A percentile compares a stretch with the other conserved stretches of the same genome.
phyloP scores from a whole-genome alignment of 92 coral and sea anemone species.

The Epizoanthus illoricatus region DNA sequence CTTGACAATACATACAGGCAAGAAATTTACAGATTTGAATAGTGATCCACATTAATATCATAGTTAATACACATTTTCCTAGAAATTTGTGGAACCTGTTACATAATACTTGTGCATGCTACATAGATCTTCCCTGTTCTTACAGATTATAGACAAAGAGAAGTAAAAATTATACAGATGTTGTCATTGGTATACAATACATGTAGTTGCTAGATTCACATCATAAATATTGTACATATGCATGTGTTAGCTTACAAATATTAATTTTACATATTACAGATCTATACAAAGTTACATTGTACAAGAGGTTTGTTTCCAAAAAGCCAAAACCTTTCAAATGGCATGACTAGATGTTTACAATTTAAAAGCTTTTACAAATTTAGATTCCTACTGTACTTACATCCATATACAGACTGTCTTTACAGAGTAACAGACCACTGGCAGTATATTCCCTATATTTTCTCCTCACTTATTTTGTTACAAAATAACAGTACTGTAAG shows the following conservation, averaged over 20 bases:
- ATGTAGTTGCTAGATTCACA: too few relatives aligned
- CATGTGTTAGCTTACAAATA: not conserved
- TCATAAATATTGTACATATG: not conserved
- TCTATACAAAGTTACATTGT: too few relatives aligned
- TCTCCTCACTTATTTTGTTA: slow-evolving; percentile 28
- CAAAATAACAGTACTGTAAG: not conserved
- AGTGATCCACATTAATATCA: not conserved
- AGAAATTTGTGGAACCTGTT: not conserved
- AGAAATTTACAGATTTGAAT: not conserved
- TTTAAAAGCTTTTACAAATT: not conserved
- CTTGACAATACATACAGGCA: slow-evolving; percentile 2
- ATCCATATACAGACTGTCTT: not conserved
- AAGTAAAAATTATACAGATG: too few relatives aligned
- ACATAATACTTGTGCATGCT: not conserved
- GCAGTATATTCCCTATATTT: too few relatives aligned
- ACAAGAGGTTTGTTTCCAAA: not conserved
- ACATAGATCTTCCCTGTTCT: too few relatives aligned
- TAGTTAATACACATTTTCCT: not conserved
- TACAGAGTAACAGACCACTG: too few relatives aligned
- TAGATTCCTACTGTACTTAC: not conserved
- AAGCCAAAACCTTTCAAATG: not conserved
- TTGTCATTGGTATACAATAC: too few relatives aligned
- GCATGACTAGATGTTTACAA: not conserved
- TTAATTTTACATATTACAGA: not conserved
- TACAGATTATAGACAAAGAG: too few relatives aligned